These are phyloP conservation scores for Bubo blakistoni DNA, from an alignment of 2,113 vertebrate genomes.

Conservation along the genomic window DNA sequence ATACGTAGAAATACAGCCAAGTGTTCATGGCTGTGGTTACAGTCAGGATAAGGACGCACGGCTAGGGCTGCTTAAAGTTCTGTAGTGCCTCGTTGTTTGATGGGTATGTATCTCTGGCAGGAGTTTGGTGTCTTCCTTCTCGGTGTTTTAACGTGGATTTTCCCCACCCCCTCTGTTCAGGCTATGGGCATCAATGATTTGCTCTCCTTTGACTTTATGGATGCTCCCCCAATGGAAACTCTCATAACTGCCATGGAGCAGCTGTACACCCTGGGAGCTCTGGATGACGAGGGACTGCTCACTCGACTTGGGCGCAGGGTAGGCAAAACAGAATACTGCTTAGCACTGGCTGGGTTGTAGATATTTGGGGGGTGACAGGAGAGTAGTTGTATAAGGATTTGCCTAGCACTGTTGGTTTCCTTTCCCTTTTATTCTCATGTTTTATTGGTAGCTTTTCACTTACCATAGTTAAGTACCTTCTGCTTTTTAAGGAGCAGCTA, in stretches of 20 bases:
- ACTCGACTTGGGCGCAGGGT: constrained; percentile 94
- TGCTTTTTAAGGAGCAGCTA: background rate
- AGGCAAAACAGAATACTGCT: background rate
- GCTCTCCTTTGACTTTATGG: constrained; percentile 98
- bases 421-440: background rate
- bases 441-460: background rate
- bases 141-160: background rate
- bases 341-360: background rate
- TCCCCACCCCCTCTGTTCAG: constrained; percentile 56
- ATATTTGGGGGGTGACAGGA: background rate
- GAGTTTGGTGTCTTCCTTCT: background rate
- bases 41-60: background rate
- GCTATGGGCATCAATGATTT: constrained; percentile 99
- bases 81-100: background rate
- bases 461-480: background rate
- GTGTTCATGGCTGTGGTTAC: fast-evolving
- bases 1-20: background rate
- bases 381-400: background rate
- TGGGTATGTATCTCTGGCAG: fast-evolving
- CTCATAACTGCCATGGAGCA: constrained; percentile 99
- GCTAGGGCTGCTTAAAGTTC: background rate
- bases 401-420: background rate
- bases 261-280: constrained; percentile 92
- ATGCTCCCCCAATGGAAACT: constrained; percentile 97
- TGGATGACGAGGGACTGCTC: constrained; percentile 95